A percentile compares a stretch with the other conserved stretches of the same genome.
phyloP scores from a whole-genome alignment of 1,140 invertebrate species.

The Drosophila erecta region DNA sequence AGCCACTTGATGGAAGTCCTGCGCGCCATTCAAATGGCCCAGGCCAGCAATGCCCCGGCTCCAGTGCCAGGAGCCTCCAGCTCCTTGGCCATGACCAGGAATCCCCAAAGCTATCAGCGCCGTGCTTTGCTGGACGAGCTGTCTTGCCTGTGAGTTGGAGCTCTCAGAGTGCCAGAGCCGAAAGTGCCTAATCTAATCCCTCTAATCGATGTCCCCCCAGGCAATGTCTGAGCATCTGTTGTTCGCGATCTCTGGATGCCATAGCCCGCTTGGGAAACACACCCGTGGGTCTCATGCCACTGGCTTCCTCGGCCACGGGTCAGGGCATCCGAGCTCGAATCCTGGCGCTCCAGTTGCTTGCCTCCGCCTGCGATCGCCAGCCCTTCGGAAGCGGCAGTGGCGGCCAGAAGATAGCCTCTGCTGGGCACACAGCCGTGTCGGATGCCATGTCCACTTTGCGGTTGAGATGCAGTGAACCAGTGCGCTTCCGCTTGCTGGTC shows the following conservation, averaged over 20 bases:
- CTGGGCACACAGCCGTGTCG: conserved; percentile 92
- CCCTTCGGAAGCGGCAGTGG: conserved; percentile 82
- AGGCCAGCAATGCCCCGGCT: conserved; percentile 82
- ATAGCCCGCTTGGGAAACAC: conserved; percentile 90
- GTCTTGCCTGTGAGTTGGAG: conserved; percentile 89
- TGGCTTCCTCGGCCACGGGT: conserved; percentile 89
- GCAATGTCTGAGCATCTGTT: conserved; percentile 93
- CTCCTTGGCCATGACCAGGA: conserved; percentile 85
- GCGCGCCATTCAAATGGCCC: conserved; percentile 92
- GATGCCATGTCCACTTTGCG: conserved; percentile 95
- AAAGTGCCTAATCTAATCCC: neutral
- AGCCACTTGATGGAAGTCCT: conserved; percentile 92
- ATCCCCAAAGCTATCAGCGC: conserved; percentile 87
- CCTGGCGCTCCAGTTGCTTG: conserved; percentile 88
- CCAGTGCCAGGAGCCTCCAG: conserved; percentile 82
- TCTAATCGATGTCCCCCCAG: conserved; percentile 67
- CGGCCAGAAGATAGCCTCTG: conserved; percentile 70
- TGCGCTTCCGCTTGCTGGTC: conserved; percentile 94
- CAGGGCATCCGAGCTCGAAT: conserved; percentile 82
- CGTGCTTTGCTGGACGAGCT: conserved; percentile 93
- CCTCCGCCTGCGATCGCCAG: conserved; percentile 90
- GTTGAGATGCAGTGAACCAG: conserved; percentile 95
- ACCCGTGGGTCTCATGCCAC: conserved; percentile 92
- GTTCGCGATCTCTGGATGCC: conserved; percentile 90
- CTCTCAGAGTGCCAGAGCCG: too few relatives aligned